Conservation (phyloP, 2,888 invertebrate genomes). For the Sarcophaga rosellei region DNA sequence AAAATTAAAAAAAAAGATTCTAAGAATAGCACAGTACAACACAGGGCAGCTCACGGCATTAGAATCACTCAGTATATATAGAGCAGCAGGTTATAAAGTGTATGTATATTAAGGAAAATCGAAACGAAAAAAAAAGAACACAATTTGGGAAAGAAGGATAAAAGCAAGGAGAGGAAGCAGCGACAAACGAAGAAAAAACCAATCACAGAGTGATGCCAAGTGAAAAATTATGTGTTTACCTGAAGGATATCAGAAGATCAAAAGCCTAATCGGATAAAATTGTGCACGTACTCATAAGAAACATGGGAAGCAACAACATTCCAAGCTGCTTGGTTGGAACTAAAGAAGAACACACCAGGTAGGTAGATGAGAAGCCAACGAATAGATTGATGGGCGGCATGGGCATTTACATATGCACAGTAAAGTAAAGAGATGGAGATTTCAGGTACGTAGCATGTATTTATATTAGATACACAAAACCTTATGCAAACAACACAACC, state of each 20-base stretch:
- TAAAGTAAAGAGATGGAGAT: not conserved
- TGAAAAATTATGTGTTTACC: slow-evolving; percentile 70
- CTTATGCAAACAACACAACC: slow-evolving; percentile 32
- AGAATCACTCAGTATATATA: not conserved
- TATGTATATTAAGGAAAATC: too few species aligned
- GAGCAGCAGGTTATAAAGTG: not conserved
- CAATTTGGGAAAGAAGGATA: not conserved
- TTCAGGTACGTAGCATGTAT: slow-evolving; percentile 8
- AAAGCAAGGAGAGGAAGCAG: not conserved
- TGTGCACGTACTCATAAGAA: slow-evolving; percentile 51
- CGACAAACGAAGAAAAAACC: slow-evolving; percentile 53
- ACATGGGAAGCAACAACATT: slow-evolving; percentile 34
- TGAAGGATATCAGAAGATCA: slow-evolving; percentile 69
- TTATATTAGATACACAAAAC: not conserved
- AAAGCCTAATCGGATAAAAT: slow-evolving; percentile 68
- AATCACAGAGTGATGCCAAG: slow-evolving; percentile 67
- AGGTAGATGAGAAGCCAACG: not conserved
- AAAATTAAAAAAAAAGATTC: not conserved
- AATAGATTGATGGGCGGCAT: not conserved
- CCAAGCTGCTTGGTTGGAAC: slow-evolving; percentile 23
- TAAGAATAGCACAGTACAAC: not conserved
- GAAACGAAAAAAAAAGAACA: not conserved
- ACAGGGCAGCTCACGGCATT: slow-evolving; percentile 7
- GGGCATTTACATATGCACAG: slow-evolving; percentile 1
- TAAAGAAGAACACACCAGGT: slow-evolving; percentile 8